Evolutionary conservation across 2,888 invertebrate species (phyloP), one percentile per base, ranked within the genome.

Genomic region (Phalera bucephala): DNA sequence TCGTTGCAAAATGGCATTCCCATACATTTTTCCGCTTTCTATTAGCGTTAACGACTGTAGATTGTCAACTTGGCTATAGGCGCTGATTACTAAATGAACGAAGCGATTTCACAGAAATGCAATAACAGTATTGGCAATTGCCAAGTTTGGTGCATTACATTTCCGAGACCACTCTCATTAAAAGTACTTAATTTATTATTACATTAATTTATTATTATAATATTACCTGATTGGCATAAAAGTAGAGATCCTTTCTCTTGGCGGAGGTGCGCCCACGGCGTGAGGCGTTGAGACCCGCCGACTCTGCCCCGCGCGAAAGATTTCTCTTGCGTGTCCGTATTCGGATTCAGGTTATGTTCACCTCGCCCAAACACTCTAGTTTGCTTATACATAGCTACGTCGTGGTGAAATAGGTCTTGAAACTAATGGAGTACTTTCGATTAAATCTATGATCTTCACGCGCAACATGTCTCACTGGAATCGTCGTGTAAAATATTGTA

Each of bases 291-390:
- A n/a, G n/a, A n/a, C n/a, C 44, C 50, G 49, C 55, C 51, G 59
- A 17, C 57, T 55, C 54, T 50, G 58, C 58, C 55, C 49, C 61
- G 45, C 59, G 57, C 64, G 58, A 62, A 56, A 81, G 80, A 85
- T 86, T 86, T 86, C 86, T 84, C 86, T 87, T 68, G 72, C 69
- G 76, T 73, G 72, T 72, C 82, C 82, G 80, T 86, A 82, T 83
- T 82, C 52, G 76, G 77, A 87, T 85, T 82, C 78, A 79, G 87
- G 86, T 78, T 86, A 72, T 68, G 69, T 63, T 69, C 68, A 75
- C 75, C 69, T 78, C 77, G 64, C 74, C 80, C 74, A 79, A 83
- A 82, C 72, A 49, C 65, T 72, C 75, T 71, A 62, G 56, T 49
- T 52, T 49, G 49, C 43, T 54, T 31, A 30, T 49, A 49, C 25